Evolutionary conservation across 2,888 invertebrate species (phyloP).

Genomic region (Elegia similella): DNA sequence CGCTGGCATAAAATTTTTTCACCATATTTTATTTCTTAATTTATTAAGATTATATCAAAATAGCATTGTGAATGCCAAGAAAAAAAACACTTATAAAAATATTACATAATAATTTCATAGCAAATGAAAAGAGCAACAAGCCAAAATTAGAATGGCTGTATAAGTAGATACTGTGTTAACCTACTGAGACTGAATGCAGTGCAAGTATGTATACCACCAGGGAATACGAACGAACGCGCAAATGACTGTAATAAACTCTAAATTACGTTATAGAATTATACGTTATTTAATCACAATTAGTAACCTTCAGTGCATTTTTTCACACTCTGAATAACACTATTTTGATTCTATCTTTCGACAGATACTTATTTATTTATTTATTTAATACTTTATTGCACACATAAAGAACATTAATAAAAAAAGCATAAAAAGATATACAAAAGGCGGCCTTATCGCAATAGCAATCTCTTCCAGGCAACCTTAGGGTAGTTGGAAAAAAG

Average conservation of each 20-base stretch:
- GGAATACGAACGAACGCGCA: slow-evolving; percentile 17
- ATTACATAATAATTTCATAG: neutral
- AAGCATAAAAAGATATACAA: too few relatives aligned
- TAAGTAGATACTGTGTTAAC: slow-evolving; percentile 21
- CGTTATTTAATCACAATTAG: slow-evolving; percentile 22
- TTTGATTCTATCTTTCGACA: slow-evolving; percentile 30
- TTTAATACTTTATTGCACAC: too few relatives aligned
- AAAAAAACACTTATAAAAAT: too few relatives aligned
- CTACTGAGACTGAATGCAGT: slow-evolving; percentile 15
- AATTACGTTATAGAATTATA: slow-evolving; percentile 23
- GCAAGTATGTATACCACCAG: slow-evolving; percentile 11
- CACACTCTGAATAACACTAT: slow-evolving; percentile 40
- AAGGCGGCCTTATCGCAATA: too few relatives aligned
- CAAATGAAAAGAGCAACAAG: neutral
- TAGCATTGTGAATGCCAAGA: too few relatives aligned
- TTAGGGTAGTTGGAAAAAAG: too few relatives aligned
- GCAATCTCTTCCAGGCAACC: too few relatives aligned
- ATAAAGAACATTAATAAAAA: too few relatives aligned
- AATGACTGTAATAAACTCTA: slow-evolving; percentile 22
- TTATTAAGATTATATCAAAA: too few relatives aligned
- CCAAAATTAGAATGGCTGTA: neutral
- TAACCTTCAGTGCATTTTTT: slow-evolving; percentile 32
- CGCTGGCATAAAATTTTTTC: too few relatives aligned
- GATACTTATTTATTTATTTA: too few relatives aligned
- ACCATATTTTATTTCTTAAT: too few relatives aligned